phyloP scores from a whole-genome alignment of 1,140 invertebrate species.

The Brachystomella parvula region DNA sequence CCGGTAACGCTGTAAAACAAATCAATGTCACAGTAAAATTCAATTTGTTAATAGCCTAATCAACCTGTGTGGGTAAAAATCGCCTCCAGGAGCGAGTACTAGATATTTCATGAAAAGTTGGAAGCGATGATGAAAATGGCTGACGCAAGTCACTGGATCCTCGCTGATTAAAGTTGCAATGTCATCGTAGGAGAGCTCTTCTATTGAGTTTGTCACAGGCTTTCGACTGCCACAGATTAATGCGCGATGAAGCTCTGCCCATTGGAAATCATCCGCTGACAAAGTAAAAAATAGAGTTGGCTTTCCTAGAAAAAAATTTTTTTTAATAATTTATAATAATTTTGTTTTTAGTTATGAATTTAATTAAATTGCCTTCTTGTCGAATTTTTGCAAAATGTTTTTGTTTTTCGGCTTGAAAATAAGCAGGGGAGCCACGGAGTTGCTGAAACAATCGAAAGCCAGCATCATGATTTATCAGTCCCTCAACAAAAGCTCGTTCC shows the following conservation, averaged over 20 bases:
- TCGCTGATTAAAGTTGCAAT: conserved; percentile 5
- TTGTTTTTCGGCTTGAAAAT: neutral
- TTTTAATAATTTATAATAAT: neutral
- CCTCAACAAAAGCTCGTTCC: neutral
- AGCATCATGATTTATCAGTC: neutral
- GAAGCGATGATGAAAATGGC: neutral
- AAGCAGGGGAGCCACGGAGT: neutral
- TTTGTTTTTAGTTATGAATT: neutral
- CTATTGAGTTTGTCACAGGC: neutral
- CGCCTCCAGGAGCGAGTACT: neutral
- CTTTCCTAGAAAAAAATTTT: neutral
- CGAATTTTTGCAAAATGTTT: neutral
- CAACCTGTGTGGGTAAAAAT: neutral
- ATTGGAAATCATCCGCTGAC: neutral
- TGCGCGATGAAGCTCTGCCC: neutral
- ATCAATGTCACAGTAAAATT: neutral
- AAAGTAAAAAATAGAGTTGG: neutral
- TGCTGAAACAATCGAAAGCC: neutral
- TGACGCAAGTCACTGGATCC: neutral
- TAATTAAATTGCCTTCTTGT: too few species aligned
- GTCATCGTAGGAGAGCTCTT: neutral
- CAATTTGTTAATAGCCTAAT: neutral
- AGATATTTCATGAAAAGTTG: neutral
- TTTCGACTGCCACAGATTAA: conserved; percentile 7
- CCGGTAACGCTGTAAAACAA: neutral